Evolutionary conservation across 2,888 invertebrate genomes (phyloP).

Genomic region (Drosophila kanekoi): DNA sequence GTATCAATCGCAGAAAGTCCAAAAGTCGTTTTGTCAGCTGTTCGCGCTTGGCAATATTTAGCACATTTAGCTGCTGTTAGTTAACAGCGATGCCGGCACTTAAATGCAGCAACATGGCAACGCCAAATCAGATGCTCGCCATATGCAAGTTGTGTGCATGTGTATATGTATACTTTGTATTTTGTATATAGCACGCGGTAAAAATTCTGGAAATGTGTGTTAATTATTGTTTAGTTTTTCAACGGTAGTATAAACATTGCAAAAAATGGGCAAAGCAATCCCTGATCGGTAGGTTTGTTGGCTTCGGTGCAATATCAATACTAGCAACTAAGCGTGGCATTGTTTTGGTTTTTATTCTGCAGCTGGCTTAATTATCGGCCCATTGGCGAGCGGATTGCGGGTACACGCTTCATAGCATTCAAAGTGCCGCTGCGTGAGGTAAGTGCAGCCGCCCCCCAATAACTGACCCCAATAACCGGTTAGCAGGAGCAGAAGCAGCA

Average conservation of each 20-base stretch:
- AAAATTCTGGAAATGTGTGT: neutral
- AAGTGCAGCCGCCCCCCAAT: conserved; percentile 68
- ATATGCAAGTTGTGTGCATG: neutral
- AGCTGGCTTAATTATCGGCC: conserved; percentile 85
- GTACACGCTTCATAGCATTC: conserved; percentile 87
- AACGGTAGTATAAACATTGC: neutral
- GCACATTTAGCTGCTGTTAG: conserved; percentile 17
- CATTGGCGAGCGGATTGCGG: conserved; percentile 86
- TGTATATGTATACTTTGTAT: conserved; percentile 1
- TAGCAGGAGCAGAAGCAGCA: conserved; percentile 27
- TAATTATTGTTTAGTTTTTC: neutral
- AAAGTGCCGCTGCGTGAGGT: conserved; percentile 87
- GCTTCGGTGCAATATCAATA: neutral
- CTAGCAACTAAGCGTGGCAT: conserved; percentile 2
- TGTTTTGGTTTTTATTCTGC: conserved; percentile 14
- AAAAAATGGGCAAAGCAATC: conserved; percentile 53
- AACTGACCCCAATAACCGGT: conserved; percentile 57
- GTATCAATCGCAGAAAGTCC: conserved; percentile 57
- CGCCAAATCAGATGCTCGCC: conserved; percentile 14
- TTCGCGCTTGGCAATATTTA: conserved; percentile 31
- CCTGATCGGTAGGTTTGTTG: conserved; percentile 65
- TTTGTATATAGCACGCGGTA: conserved; percentile 16
- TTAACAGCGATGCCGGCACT: conserved; percentile 27
- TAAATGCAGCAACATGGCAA: conserved; percentile 2
- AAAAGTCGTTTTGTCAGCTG: conserved; percentile 65